phyloP scores from a whole-genome alignment of 1,140 invertebrate genomes.

The Ectropis grisescens region DNA sequence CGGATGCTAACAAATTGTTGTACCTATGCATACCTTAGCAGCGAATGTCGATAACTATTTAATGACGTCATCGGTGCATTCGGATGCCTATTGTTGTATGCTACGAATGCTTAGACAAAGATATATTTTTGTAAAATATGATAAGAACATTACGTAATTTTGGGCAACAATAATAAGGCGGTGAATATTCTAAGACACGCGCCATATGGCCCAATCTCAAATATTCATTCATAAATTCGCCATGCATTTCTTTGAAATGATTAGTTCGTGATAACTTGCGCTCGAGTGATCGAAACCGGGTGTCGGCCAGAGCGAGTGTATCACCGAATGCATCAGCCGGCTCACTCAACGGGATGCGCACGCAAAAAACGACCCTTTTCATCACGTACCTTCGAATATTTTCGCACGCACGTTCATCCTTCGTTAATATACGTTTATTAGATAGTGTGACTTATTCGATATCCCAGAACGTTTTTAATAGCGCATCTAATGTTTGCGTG shows the following conservation, averaged over 20 bases:
- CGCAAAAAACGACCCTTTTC: constrained; percentile 15
- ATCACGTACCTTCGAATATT: constrained; percentile 13
- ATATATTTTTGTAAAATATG: constrained; percentile 8
- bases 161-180: constrained; percentile 29
- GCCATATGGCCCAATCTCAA: constrained; percentile 24
- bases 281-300: constrained; percentile 22
- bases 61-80: constrained; percentile 2
- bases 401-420: constrained; percentile 16
- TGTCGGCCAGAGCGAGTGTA: constrained; percentile 10
- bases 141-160: constrained; percentile 31
- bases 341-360: constrained; percentile 16
- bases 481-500: constrained; percentile 5
- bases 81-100: constrained; percentile 1
- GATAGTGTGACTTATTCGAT: constrained; percentile 2
- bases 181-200: background rate
- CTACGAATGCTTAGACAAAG: constrained; percentile 4
- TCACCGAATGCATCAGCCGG: constrained; percentile 16
- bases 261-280: constrained; percentile 14
- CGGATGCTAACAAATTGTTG: too few species aligned
- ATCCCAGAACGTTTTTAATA: constrained; percentile 15
- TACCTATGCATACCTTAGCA: too few species aligned
- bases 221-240: constrained; percentile 30
- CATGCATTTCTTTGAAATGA: constrained; percentile 16
- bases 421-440: constrained; percentile 1
- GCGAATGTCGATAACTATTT: too few species aligned